Base-by-base conservation (phyloP, 2,888 invertebrate species). In the Zelleria hepariella region DNA sequence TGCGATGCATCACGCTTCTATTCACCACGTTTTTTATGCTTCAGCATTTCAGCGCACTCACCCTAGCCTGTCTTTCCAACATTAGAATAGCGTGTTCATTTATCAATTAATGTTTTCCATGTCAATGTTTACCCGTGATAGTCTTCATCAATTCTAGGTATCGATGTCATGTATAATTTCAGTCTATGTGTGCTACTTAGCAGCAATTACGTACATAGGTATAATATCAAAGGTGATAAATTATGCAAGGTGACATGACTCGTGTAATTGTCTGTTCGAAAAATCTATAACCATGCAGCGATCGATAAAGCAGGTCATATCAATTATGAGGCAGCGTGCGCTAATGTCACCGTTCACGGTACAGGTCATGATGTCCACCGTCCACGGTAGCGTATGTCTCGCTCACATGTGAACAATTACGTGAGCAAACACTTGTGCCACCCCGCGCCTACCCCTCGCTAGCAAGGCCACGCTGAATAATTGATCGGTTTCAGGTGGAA, bases 51-150 rank as follows among this genome's bases (percentile, higher is more conserved):
- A 74, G 80, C 82, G 84, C 81, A 71, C 72, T 77, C 78, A 78
- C 75, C 71, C 15, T 42, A 75, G 72, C 72, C 70, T 79, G 77
- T 86, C 87, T 87, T 86, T 88, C 86, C 86, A 85, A 86, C 84
- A 83, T 80, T 75, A 78, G 74, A 80, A 78, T 20, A 69, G 59
- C 48, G 63, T 63, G 62, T 66, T 66, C 10, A 42, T 42, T 42
- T 42, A 42, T 42, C 32, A 42, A 42, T 42, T 4, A 15, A 42
- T 42, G 2, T 32, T 7, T 32, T 42, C 32, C 62, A 67, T 68
- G 63, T 58, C 60, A 62, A 61, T 67, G 60, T 66, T 53, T 64
- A n/a, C 57, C 63, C 62, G 27, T 59, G 61, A 51, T 61, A 15
- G 42, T 15, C 42, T 42, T 42, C 15, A 42, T 42, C 32, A 42